These are phyloP conservation scores for Anthoscopus minutus DNA, from an alignment of 2,113 vertebrate species.

Conservation along the genomic window DNA sequence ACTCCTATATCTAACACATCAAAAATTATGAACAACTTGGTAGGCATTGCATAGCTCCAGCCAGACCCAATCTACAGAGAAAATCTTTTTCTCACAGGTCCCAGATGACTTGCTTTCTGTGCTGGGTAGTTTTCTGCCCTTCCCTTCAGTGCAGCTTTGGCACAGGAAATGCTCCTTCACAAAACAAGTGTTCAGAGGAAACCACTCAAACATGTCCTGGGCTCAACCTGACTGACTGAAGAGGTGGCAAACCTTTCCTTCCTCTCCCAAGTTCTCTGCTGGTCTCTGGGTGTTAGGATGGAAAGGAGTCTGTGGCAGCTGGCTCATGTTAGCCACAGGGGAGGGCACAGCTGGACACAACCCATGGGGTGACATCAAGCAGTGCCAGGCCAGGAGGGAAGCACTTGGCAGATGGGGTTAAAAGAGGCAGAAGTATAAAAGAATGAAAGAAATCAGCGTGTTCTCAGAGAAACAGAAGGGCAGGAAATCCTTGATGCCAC, in stretches of 20 bases:
- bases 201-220: fast-evolving
- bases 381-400: neutral
- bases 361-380: neutral
- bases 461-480: neutral
- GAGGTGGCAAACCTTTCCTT: neutral
- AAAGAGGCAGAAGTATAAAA: neutral
- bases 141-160: neutral
- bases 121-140: neutral
- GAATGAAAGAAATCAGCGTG: neutral
- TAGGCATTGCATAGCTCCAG: neutral
- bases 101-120: neutral
- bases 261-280: neutral
- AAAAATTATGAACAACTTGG: neutral
- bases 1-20: neutral
- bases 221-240: neutral
- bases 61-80: neutral
- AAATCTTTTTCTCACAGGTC: neutral
- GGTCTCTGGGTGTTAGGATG: neutral
- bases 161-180: neutral
- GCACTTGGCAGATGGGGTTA: neutral
- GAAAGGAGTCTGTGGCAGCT: neutral
- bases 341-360: neutral
- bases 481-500: neutral
- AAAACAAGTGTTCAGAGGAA: neutral
- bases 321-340: neutral